Base-by-base conservation (phyloP, 23 tunicate genomes). In the Aplidium turbinatum region DNA sequence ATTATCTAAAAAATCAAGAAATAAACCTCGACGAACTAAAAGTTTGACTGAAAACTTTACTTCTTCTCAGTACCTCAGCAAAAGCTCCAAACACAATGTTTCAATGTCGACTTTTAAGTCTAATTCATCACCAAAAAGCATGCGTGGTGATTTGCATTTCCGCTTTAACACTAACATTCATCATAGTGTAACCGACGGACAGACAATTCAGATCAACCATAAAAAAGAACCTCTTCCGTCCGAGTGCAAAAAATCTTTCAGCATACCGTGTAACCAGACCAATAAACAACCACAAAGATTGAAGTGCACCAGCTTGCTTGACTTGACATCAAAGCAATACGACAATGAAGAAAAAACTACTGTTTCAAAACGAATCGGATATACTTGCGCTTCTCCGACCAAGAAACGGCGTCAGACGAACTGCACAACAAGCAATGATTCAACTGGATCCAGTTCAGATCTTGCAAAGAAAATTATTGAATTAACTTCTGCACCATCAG, bases 241-340 rank as follows among this genome's bases (percentile, higher is more conserved):
- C n/a, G n/a, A n/a, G n/a, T n/a, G n/a, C n/a, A n/a, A n/a, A n/a
- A n/a, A n/a, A n/a, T n/a, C n/a, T n/a, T n/a, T n/a, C n/a, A n/a
- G n/a, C n/a, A n/a, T n/a, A n/a, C n/a, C n/a, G n/a, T n/a, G n/a
- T n/a, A n/a, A n/a, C n/a, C n/a, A n/a, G n/a, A n/a, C n/a, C n/a
- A n/a, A n/a, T n/a, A n/a, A n/a, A n/a, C n/a, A n/a, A n/a, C n/a
- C n/a, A n/a, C n/a, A n/a, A 7, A 75, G 58, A 53, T 19, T 52
- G 45, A 75, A 75, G 31, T 83, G 76, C 21, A 75, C 58, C 23
- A 83, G 89, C 58, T 31, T 83, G 75, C 75, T 78, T 18, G 82
- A 83, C 33, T 47, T 83, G 24, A 50, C 89, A 26, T 60, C 73
- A 18, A 22, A 80, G 5, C 70, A 68, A 6, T 25, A 70, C 13